Conservation (phyloP, 2,888 invertebrate species). For the Malachius bipustulatus region DNA sequence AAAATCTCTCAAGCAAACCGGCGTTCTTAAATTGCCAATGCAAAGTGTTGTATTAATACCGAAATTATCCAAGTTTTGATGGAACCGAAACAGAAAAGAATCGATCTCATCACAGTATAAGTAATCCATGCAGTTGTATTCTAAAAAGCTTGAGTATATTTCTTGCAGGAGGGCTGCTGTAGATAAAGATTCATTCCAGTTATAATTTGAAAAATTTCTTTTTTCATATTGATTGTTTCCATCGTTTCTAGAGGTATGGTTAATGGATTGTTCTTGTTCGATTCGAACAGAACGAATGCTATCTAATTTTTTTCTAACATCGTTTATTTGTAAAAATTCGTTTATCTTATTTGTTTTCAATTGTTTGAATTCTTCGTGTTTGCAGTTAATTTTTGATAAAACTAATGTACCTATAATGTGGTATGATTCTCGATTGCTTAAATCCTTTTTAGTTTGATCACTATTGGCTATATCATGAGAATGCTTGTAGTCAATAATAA, state of each 20-base stretch:
- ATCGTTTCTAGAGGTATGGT: too few relatives aligned
- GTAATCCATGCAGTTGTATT: conserved; percentile 19
- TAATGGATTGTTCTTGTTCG: too few relatives aligned
- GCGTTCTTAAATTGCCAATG: conserved; percentile 21
- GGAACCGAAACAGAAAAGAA: conserved; percentile 21
- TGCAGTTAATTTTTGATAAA: neutral
- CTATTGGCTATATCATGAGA: neutral
- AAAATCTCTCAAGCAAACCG: conserved; percentile 26
- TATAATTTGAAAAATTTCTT: conserved; percentile 16
- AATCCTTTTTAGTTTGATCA: neutral
- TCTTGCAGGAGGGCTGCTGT: conserved; percentile 21
- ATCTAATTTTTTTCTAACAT: too few relatives aligned
- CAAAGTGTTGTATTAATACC: conserved; percentile 22
- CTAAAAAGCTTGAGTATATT: conserved; percentile 18
- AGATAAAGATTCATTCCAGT: conserved; percentile 24
- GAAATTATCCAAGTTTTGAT: conserved; percentile 23
- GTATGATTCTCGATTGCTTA: neutral
- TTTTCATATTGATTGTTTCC: too few relatives aligned
- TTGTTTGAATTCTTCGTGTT: too few relatives aligned
- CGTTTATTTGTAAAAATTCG: too few relatives aligned
- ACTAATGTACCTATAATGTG: neutral
- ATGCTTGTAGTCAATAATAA: neutral
- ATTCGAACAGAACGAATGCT: too few relatives aligned
- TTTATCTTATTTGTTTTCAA: too few relatives aligned
- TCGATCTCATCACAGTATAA: conserved; percentile 23